Base-by-base conservation (phyloP, 2,113 vertebrate species). In the Pogona vitticeps region DNA sequence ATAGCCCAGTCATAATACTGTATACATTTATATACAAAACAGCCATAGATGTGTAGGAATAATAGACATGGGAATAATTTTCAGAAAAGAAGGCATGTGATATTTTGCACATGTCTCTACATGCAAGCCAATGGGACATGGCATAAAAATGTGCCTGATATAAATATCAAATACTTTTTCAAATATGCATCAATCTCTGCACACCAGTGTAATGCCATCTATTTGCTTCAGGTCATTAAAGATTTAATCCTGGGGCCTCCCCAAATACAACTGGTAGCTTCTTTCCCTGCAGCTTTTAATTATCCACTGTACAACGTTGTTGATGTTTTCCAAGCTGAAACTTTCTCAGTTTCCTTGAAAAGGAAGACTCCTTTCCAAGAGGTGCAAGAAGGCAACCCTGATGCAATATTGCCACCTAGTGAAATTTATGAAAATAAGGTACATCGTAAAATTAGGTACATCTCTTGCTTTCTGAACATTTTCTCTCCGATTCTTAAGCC, bases 341-440 rank as follows among this genome's bases (percentile, higher is more conserved):
- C 36, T n/a, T 38, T 17, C n/a, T 72, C 28, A 3, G 1, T 33
- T 80, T 31, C n/a, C 17, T 15, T 36, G 4, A 79, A 88, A 78
- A 76, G 68, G 82, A 70, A 85, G 83, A 8, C 1, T 21, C 0
- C 15, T 4, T 2, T 15, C 76, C 23, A 9, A 59, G 7, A 0
- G 1, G 1, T 1, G 21, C 75, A n/a, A 28, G 65, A n/a, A 31
- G 71, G n/a, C 36, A 70, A 93, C 86, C 59, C 2, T 90, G 70
- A 86, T 89, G 18, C 90, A 91, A 94, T 87, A 86, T 88, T 91
- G 94, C 93, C 94, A 95, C 83, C 94, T 94, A 94, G 91, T 93
- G 94, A 90, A 88, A 84, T 15, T 75, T 10, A 36, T 28, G 3
- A 52, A 52, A 52, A 52, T 5, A 52, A 52, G 5, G 10, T 52